Percentiles rank a stretch among this genome's conserved stretches.
Conservation (phyloP, 2,113 vertebrate genomes). For the Chamaetylas fuelleborni region DNA sequence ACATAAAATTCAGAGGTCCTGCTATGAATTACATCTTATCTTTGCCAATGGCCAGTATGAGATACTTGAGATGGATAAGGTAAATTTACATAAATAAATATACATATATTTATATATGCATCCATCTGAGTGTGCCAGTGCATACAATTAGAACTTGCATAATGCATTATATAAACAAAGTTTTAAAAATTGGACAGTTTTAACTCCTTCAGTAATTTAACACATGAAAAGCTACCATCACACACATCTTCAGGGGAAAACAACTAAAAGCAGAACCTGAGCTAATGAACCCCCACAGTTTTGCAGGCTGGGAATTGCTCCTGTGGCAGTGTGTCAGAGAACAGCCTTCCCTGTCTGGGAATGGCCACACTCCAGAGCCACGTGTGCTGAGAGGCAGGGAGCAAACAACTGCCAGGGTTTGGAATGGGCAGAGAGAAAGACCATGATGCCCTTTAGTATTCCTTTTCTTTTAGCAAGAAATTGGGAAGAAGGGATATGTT, state of each 20-base stretch:
- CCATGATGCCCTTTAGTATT: too few relatives aligned
- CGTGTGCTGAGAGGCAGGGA: accelerated
- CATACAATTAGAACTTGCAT: background rate
- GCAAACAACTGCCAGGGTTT: background rate
- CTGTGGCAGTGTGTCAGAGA: background rate
- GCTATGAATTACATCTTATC: background rate
- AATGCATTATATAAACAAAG: background rate
- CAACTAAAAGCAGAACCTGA: background rate
- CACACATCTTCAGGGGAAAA: background rate
- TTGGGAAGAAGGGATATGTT: background rate
- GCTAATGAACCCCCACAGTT: accelerated
- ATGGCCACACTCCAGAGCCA: background rate
- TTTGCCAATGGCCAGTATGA: background rate
- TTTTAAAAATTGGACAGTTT: background rate
- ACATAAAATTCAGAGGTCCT: background rate
- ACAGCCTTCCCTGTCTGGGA: background rate
- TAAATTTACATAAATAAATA: background rate
- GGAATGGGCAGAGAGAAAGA: background rate
- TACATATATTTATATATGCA: background rate
- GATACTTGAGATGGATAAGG: background rate
- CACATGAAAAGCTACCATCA: background rate
- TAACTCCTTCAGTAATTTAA: background rate
- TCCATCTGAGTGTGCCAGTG: accelerated
- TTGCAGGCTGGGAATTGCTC: background rate
- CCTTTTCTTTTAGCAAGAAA: background rate